Percentiles rank a stretch among this genome's conserved stretches.
phyloP scores from a whole-genome alignment of 2,888 invertebrate genomes.

The Campoletis raptor region DNA sequence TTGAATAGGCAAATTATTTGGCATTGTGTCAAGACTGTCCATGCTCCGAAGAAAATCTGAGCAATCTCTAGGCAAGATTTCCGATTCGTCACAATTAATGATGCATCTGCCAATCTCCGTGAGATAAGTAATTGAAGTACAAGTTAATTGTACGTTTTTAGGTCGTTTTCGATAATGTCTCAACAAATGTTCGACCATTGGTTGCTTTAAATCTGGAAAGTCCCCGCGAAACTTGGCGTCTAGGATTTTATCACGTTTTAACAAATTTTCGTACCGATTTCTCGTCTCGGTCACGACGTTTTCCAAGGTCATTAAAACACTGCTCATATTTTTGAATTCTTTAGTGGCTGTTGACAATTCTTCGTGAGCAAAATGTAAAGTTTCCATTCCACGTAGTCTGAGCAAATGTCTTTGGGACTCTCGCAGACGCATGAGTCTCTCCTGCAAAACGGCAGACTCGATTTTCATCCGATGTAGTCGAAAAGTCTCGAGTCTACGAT shows the following conservation, averaged over 20 bases:
- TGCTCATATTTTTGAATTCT: conserved; percentile 75
- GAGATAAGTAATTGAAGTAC: conserved; percentile 85
- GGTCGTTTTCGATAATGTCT: conserved; percentile 79
- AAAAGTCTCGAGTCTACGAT: conserved; percentile 86
- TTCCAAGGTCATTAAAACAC: conserved; percentile 71
- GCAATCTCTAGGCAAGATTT: conserved; percentile 86
- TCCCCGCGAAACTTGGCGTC: conserved; percentile 78
- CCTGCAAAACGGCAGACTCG: conserved; percentile 90
- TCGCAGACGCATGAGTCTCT: conserved; percentile 87
- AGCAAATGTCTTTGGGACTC: conserved; percentile 74
- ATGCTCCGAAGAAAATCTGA: conserved; percentile 82
- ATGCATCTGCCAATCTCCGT: conserved; percentile 86
- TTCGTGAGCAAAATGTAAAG: conserved; percentile 78
- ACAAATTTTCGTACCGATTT: conserved; percentile 75
- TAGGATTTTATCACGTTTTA: conserved; percentile 76
- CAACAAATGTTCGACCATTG: conserved; percentile 77
- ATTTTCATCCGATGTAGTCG: conserved; percentile 87
- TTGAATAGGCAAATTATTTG: conserved; percentile 74
- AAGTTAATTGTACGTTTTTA: conserved; percentile 70
- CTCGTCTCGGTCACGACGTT: conserved; percentile 71
- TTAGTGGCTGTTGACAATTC: conserved; percentile 80
- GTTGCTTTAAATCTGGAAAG: conserved; percentile 77
- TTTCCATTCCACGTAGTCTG: conserved; percentile 51
- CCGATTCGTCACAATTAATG: conserved; percentile 83
- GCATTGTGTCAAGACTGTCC: conserved; percentile 75